Evolutionary conservation across 2,888 invertebrate genomes (phyloP).

Genomic region (Chouioia cunea): DNA sequence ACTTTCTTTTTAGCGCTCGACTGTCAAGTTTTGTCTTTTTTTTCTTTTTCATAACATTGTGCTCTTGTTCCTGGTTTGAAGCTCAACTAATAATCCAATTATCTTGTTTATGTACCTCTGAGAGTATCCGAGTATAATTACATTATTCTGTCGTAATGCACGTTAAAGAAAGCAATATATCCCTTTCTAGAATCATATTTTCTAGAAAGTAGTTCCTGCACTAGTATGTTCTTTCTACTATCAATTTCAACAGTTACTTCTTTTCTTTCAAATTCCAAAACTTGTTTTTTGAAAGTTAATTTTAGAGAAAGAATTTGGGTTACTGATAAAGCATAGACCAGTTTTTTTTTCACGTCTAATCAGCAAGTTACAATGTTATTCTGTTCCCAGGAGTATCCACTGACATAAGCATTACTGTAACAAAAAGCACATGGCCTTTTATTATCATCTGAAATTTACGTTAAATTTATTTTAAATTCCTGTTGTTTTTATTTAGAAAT

Average conservation of each 20-base stretch:
- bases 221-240: too few species aligned
- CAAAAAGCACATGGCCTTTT: slow-evolving; percentile 31
- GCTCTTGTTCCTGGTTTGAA: not conserved
- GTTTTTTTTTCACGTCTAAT: slow-evolving; percentile 9
- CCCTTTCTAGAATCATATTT: too few species aligned
- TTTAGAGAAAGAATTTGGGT: not conserved
- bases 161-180: too few species aligned
- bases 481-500: slow-evolving; percentile 9
- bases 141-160: not conserved
- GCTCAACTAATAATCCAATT: not conserved
- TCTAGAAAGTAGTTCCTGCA: too few species aligned
- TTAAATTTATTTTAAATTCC: slow-evolving; percentile 10
- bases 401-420: not conserved
- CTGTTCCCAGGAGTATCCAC: slow-evolving; percentile 6
- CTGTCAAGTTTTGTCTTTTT: slow-evolving; percentile 12
- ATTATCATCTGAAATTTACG: slow-evolving; percentile 19
- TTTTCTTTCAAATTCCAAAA: too few species aligned
- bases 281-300: too few species aligned
- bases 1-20: slow-evolving; percentile 7
- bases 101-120: not conserved
- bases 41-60: not conserved
- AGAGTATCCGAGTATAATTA: not conserved
- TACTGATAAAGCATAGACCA: not conserved
- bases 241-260: too few species aligned
- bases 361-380: slow-evolving; percentile 1